A percentile compares a stretch with the other conserved stretches of the same genome.
These are phyloP conservation scores for Cacoxenus indagator DNA, from an alignment of 2,888 invertebrate species.

Conservation along the genomic window DNA sequence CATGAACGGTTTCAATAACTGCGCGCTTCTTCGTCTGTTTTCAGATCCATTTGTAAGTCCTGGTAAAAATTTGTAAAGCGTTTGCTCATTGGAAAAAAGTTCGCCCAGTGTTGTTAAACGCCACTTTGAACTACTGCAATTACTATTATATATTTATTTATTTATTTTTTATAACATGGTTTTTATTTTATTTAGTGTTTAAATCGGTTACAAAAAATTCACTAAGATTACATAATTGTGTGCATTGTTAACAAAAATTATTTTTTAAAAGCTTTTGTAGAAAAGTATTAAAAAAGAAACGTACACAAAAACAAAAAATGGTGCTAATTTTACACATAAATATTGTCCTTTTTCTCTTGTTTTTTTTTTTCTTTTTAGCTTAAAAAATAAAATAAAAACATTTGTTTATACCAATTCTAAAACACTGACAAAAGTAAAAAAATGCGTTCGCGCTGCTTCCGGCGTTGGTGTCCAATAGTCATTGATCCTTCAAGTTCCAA, in stretches of 20 bases:
- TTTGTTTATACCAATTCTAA: background rate
- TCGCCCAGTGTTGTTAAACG: no score
- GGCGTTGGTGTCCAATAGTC: no score
- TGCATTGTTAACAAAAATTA: background rate
- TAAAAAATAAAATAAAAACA: background rate
- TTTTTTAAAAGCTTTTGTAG: no score
- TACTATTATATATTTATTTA: no score
- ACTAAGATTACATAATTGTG: background rate
- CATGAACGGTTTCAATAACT: no score
- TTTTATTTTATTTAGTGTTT: background rate
- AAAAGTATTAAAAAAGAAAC: background rate
- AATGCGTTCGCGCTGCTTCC: no score
- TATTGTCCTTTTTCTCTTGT: conserved; percentile 20
- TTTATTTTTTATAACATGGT: background rate
- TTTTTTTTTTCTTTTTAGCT: conserved; percentile 32
- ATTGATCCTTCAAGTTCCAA: no score
- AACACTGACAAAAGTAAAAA: conserved; percentile 21
- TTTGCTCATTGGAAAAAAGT: no score
- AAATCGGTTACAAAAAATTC: background rate
- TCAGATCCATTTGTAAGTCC: no score
- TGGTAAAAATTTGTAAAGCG: no score
- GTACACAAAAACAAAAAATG: background rate
- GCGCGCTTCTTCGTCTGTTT: no score
- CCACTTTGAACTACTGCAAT: background rate
- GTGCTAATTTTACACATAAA: background rate